phyloP scores from a whole-genome alignment of 2,888 invertebrate species.

The Heteromurus nitidus region DNA sequence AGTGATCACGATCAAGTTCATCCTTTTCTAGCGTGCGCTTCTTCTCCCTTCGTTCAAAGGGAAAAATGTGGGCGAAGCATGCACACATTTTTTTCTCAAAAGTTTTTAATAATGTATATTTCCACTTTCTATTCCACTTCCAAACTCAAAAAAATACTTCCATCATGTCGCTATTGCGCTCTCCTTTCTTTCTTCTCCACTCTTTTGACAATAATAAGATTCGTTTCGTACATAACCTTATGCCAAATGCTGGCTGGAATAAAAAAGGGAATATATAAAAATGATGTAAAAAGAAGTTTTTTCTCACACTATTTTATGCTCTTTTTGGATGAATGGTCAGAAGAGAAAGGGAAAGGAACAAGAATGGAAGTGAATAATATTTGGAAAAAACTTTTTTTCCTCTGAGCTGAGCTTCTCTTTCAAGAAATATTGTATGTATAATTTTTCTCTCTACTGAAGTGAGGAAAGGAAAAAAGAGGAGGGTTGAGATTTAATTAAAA shows the following conservation, averaged over 20 bases:
- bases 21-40: conserved; percentile 45
- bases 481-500: conserved; percentile 66
- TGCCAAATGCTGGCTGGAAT: too few relatives aligned
- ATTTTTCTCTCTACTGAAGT: too few relatives aligned
- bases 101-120: conserved; percentile 47
- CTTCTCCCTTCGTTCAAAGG: conserved; percentile 25
- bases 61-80: conserved; percentile 10
- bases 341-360: conserved; percentile 35
- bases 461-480: conserved; percentile 35
- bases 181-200: too few relatives aligned
- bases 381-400: conserved; percentile 41
- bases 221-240: conserved; percentile 19
- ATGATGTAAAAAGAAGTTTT: conserved; percentile 38
- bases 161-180: too few relatives aligned
- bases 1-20: neutral
- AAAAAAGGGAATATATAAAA: conserved; percentile 23
- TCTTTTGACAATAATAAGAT: conserved; percentile 27
- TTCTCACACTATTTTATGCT: too few relatives aligned
- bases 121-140: too few relatives aligned
- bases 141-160: too few relatives aligned
- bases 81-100: conserved; percentile 17
- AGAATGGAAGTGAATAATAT: conserved; percentile 60
- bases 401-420: neutral
- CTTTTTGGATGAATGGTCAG: conserved; percentile 41
- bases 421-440: too few relatives aligned